phyloP scores from a whole-genome alignment of 2,888 invertebrate genomes.

The Nudaria mundana region DNA sequence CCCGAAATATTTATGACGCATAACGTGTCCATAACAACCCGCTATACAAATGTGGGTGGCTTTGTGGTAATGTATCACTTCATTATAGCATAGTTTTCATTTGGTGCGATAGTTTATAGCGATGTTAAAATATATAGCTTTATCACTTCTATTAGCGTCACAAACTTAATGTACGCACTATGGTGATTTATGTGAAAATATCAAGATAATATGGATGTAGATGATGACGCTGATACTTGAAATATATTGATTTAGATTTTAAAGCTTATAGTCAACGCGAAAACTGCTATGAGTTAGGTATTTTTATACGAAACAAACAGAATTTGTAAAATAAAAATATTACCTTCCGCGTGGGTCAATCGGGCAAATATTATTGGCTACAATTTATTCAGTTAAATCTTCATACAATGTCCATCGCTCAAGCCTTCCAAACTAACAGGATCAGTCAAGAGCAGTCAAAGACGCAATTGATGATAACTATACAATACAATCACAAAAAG shows the following conservation, averaged over 20 bases:
- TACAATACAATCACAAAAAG: constrained; percentile 55
- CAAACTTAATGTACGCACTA: too few relatives aligned
- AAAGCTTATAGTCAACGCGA: too few relatives aligned
- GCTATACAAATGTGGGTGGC: constrained; percentile 79
- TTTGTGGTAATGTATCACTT: constrained; percentile 73
- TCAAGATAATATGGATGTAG: too few relatives aligned
- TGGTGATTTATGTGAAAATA: too few relatives aligned
- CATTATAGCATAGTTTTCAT: constrained; percentile 52
- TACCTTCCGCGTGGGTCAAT: too few relatives aligned
- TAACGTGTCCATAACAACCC: constrained; percentile 75
- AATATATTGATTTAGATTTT: too few relatives aligned
- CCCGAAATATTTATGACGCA: constrained; percentile 80
- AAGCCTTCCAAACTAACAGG: constrained; percentile 41
- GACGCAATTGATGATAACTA: constrained; percentile 60
- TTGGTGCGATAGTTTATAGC: constrained; percentile 26
- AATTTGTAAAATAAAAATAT: too few relatives aligned
- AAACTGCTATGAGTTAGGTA: too few relatives aligned
- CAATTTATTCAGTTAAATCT: constrained; percentile 2
- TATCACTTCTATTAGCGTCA: constrained; percentile 11
- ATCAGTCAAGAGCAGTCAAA: constrained; percentile 68
- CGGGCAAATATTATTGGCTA: too few relatives aligned
- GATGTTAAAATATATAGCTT: constrained; percentile 11
- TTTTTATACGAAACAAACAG: too few relatives aligned
- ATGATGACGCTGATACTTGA: too few relatives aligned
- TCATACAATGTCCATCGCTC: background rate